phyloP scores from a whole-genome alignment of 2,888 invertebrate species.

The Protodeltote pygarga region DNA sequence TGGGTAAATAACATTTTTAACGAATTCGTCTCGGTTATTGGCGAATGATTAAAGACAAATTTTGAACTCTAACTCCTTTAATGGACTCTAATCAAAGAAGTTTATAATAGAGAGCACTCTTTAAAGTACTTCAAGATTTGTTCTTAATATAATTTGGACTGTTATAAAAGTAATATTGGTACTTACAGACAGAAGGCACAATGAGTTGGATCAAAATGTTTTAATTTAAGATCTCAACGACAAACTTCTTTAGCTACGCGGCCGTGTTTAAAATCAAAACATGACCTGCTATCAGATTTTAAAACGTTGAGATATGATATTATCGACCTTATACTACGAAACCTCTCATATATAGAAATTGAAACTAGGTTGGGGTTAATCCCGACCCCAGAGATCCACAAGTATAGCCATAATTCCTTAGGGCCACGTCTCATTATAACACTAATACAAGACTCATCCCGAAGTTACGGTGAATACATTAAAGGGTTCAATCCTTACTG shows the following conservation, averaged over 20 bases:
- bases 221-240: not conserved
- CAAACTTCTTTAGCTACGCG: not conserved
- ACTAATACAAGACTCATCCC: conserved; percentile 87
- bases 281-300: conserved; percentile 40
- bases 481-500: conserved; percentile 87
- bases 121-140: conserved; percentile 51
- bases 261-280: conserved; percentile 39
- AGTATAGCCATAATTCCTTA: conserved; percentile 85
- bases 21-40: conserved; percentile 57
- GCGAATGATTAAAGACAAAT: conserved; percentile 48
- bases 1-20: conserved; percentile 66
- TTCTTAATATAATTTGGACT: conserved; percentile 49
- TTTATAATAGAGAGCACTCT: conserved; percentile 52
- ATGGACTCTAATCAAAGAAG: conserved; percentile 52
- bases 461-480: conserved; percentile 87
- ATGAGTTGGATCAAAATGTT: not conserved
- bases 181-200: conserved; percentile 1
- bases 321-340: conserved; percentile 66
- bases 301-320: conserved; percentile 60
- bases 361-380: conserved; percentile 83
- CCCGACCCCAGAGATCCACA: conserved; percentile 75
- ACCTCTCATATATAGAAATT: conserved; percentile 78
- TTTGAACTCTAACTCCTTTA: conserved; percentile 56
- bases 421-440: conserved; percentile 87
- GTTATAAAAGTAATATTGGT: conserved; percentile 28